Base-by-base conservation (phyloP, 2,888 invertebrate species). In the Leucophenga montana region DNA sequence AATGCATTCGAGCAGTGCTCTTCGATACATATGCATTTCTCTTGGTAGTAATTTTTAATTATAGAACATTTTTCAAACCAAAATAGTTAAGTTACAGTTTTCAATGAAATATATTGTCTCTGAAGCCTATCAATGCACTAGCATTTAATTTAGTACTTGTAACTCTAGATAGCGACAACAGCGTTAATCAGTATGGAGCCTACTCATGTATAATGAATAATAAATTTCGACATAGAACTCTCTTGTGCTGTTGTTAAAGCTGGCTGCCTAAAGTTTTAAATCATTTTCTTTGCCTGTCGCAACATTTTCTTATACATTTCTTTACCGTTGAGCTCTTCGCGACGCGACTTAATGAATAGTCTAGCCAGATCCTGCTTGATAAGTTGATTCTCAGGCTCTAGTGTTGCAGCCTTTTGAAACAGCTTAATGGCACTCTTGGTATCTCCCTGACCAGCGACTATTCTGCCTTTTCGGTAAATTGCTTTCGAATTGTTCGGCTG, bases 401-500 rank as follows among this genome's bases (percentile, higher is more conserved):
- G 85, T 68, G 91, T 91, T 31, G 91, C 89, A 0, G 93, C 94
- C 83, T 91, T 91, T 72, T 91, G 90, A 66, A 94, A 87, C 27
- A 92, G 91, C 62, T 90, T 89, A 69, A 95, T 90, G 0, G 96
- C 96, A 61, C 92, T 92, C 0, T 92, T 88, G 56, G 93, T 91
- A 68, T 95, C 93, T 0, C 93, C 92, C 89, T 93, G 93, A 3
- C 90, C 91, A 75, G 92, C 91, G 50, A 93, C 88, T 77, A 94
- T 92, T 88, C 92, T 93, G 80, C 94, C 94, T 90, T 97, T 96
- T 83, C 97, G 92, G 87, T 94, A 97, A 14, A 97, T 89, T 0
- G 97, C 97, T 88, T 98, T 98, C 0, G 96, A 93, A 90, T 98
- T 97, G 71, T 93, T 90, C 0, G 97, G 96, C 86, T 97, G 95